These are phyloP conservation scores for human (Homo sapiens) DNA, from an alignment of 2,113 vertebrate species.

Conservation along the genomic window GRCh38 chr15:77939501-77940000, in stretches of 20 bases:
- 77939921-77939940: not conserved
- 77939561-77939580: not conserved
- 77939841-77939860: not conserved
- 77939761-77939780: not conserved
- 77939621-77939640: not conserved
- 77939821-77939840: too few species aligned
- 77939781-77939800: too few species aligned
- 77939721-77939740: not conserved
- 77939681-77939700: not conserved
- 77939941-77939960: not conserved
- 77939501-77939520: not conserved
- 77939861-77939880: constrained; percentile 34
- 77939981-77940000: not conserved
- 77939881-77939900: not conserved
- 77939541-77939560: not conserved
- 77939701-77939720: not conserved
- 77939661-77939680: not conserved
- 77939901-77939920: not conserved
- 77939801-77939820: too few species aligned
- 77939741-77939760: not conserved
- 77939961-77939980: too few species aligned
- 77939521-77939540: not conserved
- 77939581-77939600: too few species aligned
- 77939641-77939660: not conserved
- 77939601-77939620: too few species aligned